phyloP scores from a whole-genome alignment of 2,113 vertebrate genomes.

The Sus scrofa region DNA sequence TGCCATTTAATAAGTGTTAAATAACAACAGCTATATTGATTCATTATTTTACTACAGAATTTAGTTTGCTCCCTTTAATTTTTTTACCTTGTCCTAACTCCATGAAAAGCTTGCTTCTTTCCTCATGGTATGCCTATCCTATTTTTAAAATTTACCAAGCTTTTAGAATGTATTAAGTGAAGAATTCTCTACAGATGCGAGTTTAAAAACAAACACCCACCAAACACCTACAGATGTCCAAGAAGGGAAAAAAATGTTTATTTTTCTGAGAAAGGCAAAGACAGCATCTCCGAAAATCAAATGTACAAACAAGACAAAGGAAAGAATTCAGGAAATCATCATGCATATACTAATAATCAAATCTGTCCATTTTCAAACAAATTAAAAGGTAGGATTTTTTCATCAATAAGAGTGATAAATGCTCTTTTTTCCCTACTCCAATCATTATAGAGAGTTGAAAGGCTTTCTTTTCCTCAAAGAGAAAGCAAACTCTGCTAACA shows the following conservation, averaged over 20 bases:
- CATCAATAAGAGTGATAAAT: background rate
- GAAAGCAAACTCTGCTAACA: background rate
- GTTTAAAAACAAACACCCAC: constrained; percentile 80
- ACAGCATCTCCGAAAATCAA: constrained; percentile 75
- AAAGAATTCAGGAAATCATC: constrained; percentile 64
- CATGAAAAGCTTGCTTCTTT: constrained; percentile 61
- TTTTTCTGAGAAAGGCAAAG: constrained; percentile 75
- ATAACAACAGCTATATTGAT: background rate
- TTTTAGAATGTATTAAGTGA: constrained; percentile 79
- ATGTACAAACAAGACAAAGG: constrained; percentile 72
- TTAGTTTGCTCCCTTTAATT: constrained; percentile 15
- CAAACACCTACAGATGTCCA: constrained; percentile 79
- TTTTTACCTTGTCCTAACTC: background rate
- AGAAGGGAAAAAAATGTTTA: constrained; percentile 70
- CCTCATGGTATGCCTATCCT: constrained; percentile 47
- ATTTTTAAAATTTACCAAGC: constrained; percentile 80
- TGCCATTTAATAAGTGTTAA: constrained; percentile 29
- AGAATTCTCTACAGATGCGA: constrained; percentile 75
- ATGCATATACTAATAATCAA: background rate
- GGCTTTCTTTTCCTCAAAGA: background rate
- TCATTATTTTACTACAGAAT: constrained; percentile 57
- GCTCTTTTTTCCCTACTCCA: background rate
- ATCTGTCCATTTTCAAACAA: constrained; percentile 25
- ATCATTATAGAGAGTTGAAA: background rate
- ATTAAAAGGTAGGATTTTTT: constrained; percentile 55